Base-by-base conservation (phyloP, 1,140 invertebrate species). In the Anagrus nilaparvatae region DNA sequence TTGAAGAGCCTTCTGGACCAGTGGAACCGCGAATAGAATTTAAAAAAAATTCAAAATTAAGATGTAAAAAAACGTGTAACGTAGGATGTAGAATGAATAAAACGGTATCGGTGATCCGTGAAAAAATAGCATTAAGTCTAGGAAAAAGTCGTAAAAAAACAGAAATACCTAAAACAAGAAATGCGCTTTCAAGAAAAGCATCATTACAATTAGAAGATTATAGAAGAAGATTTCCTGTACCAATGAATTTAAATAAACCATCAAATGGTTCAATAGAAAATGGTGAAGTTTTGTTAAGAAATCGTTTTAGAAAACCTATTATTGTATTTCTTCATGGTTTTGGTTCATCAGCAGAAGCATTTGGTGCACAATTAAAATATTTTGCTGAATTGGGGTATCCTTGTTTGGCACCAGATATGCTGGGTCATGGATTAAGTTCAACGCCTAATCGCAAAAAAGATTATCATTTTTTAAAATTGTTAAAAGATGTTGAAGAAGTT, bases 251-350 rank as follows among this genome's bases (percentile, higher is more conserved):
- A n/a, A 30, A 30, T 14, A 30, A 30, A 9, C 21, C 9, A 10
- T 7, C 5, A 23, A 21, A 37, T 2, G 13, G 4, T 4, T 41
- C 31, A 47, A 0, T 40, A 32, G 3, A 47, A 55, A 24, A 40
- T 46, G 10, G 53, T 60, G 7, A 54, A 45, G 18, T 44, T 56
- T 25, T 44, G 53, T 5, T 63, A 27, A 30, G 43, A 27, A 36
- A 32, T 43, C 43, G 47, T 21, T 58, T 58, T 21, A 50, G 53
- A 23, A 77, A 76, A 56, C 77, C 77, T 5, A 57, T 71, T 18
- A 63, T 84, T 40, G 76, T 83, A 40, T 79, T 86, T 48, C 66
- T 84, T 17, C 82, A 86, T 59, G 81, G 82, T 6, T 79, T 84
- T 45, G 81, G 81, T 6, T 77, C 77, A 8, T 79, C 76, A 3